Conservation (phyloP, 2,113 vertebrate species). For the Anhinga anhinga region DNA sequence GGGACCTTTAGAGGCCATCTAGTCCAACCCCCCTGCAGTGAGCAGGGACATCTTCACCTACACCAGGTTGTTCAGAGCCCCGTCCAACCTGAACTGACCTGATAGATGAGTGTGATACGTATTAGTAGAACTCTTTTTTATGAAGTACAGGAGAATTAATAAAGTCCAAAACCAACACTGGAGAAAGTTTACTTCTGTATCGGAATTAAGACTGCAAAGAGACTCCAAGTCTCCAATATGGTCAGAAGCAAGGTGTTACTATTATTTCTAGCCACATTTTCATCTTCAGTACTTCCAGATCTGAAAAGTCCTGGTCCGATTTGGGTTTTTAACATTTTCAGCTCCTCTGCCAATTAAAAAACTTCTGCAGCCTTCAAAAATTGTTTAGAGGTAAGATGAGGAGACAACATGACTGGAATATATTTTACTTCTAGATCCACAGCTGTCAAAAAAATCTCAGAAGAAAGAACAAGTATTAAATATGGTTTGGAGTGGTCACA, state of each 20-base stretch:
- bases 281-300: not conserved
- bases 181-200: not conserved
- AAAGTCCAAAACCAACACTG: not conserved
- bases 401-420: not conserved
- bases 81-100: too few relatives aligned
- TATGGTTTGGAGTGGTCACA: not conserved
- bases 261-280: not conserved
- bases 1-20: too few relatives aligned
- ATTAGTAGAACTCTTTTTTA: not conserved
- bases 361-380: not conserved
- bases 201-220: not conserved
- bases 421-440: not conserved
- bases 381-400: not conserved
- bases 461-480: not conserved
- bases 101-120: not conserved
- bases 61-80: too few relatives aligned
- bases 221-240: not conserved
- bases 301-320: not conserved
- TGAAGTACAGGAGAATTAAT: not conserved
- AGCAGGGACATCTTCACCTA: too few relatives aligned
- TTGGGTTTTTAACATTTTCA: not conserved
- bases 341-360: not conserved
- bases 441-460: not conserved
- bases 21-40: too few relatives aligned
- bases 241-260: not conserved